Evolutionary conservation across 2,888 invertebrate genomes (phyloP).

Genomic region (Cephus pulcher): DNA sequence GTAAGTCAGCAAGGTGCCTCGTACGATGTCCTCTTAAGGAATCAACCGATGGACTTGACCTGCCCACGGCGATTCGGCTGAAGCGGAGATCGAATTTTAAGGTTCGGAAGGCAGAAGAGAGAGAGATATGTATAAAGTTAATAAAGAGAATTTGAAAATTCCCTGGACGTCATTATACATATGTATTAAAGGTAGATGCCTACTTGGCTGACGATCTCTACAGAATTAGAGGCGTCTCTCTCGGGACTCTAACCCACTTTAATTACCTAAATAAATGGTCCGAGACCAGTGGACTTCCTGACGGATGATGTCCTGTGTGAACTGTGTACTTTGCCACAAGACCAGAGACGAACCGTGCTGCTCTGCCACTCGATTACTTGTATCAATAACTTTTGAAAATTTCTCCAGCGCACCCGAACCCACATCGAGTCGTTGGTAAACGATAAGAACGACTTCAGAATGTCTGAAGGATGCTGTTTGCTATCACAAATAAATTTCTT

Average conservation of each 20-base stretch:
- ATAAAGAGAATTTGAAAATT: not conserved
- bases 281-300: not conserved
- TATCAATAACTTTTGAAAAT: not conserved
- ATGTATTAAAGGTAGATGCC: not conserved
- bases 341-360: not conserved
- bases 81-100: not conserved
- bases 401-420: not conserved
- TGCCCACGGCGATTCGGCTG: constrained; percentile 28
- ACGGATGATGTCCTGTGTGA: not conserved
- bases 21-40: constrained; percentile 34
- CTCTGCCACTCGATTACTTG: not conserved
- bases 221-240: not conserved
- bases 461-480: not conserved
- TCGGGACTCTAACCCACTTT: not conserved
- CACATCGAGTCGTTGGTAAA: not conserved
- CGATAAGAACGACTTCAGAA: not conserved
- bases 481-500: not conserved
- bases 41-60: constrained; percentile 30
- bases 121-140: too few relatives aligned
- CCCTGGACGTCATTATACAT: not conserved
- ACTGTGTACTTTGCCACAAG: not conserved
- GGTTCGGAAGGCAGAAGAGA: not conserved
- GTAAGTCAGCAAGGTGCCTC: constrained; percentile 28
- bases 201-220: not conserved
- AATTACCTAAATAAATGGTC: not conserved